A percentile compares a stretch with the other conserved stretches of the same genome.
Conservation (phyloP, 2,888 invertebrate species). For the Toxonevra muliebris region DNA sequence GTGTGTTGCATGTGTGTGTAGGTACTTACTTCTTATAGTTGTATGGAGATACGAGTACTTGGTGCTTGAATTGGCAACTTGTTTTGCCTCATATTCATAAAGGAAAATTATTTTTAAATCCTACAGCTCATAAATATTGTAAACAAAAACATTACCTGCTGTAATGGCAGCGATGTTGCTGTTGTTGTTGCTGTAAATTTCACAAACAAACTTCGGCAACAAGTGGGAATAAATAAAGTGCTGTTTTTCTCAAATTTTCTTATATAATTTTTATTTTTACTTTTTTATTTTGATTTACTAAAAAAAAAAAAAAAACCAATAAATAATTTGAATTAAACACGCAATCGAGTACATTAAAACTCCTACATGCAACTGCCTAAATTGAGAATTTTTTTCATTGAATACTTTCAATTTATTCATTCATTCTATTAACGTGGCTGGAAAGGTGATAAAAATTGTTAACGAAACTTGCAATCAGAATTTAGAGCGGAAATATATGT, state of each 20-base stretch:
- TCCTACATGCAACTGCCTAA: conserved; percentile 15
- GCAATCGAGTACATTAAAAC: conserved; percentile 25
- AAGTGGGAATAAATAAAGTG: too few relatives aligned
- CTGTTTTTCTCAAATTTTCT: neutral
- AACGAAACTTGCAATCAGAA: conserved; percentile 30
- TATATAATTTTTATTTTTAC: neutral
- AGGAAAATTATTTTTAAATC: too few relatives aligned
- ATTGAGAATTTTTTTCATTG: conserved; percentile 4
- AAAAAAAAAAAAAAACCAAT: neutral
- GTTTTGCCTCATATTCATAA: too few relatives aligned
- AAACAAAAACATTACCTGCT: too few relatives aligned
- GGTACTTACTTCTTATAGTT: too few relatives aligned
- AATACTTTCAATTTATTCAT: conserved; percentile 3
- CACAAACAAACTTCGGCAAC: too few relatives aligned
- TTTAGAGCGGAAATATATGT: conserved; percentile 46
- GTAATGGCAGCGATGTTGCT: neutral
- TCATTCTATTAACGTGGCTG: conserved; percentile 16
- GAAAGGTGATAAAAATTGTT: conserved; percentile 28
- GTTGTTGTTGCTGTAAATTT: neutral
- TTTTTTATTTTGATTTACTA: neutral
- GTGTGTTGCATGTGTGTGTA: too few relatives aligned
- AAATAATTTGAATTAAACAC: conserved; percentile 31
- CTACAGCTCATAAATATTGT: too few relatives aligned
- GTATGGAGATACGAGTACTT: too few relatives aligned
- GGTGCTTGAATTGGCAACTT: too few relatives aligned